These are phyloP conservation scores for Machaerirhynchus nigripectus DNA, from an alignment of 2,113 vertebrate species.

Conservation along the genomic window DNA sequence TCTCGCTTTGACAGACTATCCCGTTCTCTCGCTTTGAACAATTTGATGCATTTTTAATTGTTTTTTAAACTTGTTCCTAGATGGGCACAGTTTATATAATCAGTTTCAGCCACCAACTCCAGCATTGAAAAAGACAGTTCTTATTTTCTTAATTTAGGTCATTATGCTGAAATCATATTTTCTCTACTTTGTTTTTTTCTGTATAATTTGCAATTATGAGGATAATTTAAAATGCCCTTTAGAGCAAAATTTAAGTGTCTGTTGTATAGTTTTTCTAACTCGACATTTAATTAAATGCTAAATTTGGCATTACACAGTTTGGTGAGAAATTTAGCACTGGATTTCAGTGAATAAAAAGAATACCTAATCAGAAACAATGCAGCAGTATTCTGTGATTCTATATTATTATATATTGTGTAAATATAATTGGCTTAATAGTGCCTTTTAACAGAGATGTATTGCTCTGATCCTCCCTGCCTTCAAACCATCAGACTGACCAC, in stretches of 20 bases:
- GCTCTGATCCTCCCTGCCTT: neutral
- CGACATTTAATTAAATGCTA: neutral
- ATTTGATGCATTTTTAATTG: neutral
- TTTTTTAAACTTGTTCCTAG: neutral
- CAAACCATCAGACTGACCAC: neutral
- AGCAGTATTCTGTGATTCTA: neutral
- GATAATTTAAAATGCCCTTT: neutral
- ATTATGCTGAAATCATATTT: neutral
- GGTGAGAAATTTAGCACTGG: neutral
- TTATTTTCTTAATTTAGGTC: neutral
- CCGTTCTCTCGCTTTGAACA: neutral
- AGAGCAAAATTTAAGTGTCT: neutral
- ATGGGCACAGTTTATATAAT: neutral
- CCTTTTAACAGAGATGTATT: neutral
- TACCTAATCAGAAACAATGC: neutral
- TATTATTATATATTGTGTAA: neutral
- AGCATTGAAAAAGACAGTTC: neutral
- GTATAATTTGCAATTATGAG: neutral
- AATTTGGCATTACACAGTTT: neutral
- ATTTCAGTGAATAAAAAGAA: neutral
- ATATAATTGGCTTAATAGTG: neutral
- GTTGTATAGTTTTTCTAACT: neutral
- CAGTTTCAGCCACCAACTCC: neutral
- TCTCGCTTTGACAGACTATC: neutral
- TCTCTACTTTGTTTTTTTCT: neutral